Evolutionary conservation across 2,797 vertebrate genomes (phyloP).

Genomic region (Pogonophryne albipinna): DNA sequence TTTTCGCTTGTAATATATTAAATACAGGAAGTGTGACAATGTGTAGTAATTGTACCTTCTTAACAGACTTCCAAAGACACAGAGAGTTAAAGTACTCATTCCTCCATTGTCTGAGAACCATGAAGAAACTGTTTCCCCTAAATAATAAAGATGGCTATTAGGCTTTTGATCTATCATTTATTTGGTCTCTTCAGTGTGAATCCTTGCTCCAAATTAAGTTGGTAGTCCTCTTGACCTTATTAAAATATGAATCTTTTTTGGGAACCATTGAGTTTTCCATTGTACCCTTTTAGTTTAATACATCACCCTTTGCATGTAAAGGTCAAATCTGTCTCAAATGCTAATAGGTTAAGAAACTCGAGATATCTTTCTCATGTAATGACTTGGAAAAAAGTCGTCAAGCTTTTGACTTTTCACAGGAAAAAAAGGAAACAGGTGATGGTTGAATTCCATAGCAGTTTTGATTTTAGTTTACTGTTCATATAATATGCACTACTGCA

Average conservation of each 20-base stretch:
- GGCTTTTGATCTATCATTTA: neutral
- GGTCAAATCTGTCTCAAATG: conserved; percentile 42
- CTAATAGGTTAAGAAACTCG: conserved; percentile 10
- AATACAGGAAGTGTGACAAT: too few relatives aligned
- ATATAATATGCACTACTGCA: neutral
- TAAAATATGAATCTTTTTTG: conserved; percentile 18
- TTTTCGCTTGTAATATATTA: too few relatives aligned
- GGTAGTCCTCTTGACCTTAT: conserved; percentile 40
- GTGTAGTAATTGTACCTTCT: too few relatives aligned
- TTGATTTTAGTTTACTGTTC: too few relatives aligned
- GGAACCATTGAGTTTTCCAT: conserved; percentile 3
- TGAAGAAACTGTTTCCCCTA: neutral
- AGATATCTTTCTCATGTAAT: conserved; percentile 3
- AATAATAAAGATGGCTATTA: neutral
- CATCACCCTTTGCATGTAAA: conserved; percentile 13
- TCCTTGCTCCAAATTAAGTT: conserved; percentile 34
- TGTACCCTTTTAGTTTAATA: conserved; percentile 7
- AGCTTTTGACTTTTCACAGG: too few relatives aligned
- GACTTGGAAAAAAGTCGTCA: neutral
- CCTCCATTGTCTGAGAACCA: neutral
- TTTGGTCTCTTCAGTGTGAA: neutral
- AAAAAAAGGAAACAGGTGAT: too few relatives aligned
- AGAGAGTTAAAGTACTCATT: neutral
- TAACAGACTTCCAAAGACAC: too few relatives aligned
- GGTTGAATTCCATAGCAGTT: too few relatives aligned